A percentile compares a stretch with the other conserved stretches of the same genome.
These are phyloP conservation scores for Sympetrum striolatum DNA, from an alignment of 2,888 invertebrate genomes.

Conservation along the genomic window DNA sequence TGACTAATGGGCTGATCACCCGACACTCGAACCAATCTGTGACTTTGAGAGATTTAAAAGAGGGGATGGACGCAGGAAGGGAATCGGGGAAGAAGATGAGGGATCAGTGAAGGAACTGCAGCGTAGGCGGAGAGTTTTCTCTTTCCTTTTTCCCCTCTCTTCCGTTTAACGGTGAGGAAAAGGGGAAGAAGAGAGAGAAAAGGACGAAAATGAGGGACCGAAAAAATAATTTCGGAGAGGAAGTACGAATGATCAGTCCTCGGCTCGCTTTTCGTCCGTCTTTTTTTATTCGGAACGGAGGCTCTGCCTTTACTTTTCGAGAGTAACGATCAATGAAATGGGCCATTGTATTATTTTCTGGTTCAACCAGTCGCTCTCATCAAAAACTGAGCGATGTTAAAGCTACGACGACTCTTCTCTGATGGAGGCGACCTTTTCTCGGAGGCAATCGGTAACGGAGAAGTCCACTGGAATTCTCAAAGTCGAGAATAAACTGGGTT, in stretches of 20 bases:
- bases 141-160: not conserved
- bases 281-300: not conserved
- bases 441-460: no score
- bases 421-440: no score
- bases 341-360: not conserved
- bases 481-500: no score
- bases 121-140: not conserved
- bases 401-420: no score
- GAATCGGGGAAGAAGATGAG: not conserved
- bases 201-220: not conserved
- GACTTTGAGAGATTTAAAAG: not conserved
- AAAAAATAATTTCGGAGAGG: not conserved
- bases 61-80: not conserved
- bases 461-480: no score
- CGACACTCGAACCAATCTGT: constrained; percentile 20
- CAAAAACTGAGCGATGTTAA: not conserved
- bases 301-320: not conserved
- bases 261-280: not conserved
- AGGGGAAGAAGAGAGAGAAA: not conserved
- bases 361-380: not conserved
- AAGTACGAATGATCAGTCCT: not conserved
- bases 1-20: constrained; percentile 37
- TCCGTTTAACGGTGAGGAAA: not conserved
- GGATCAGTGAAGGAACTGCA: not conserved
- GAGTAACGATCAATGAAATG: not conserved